Percentiles rank a stretch among this genome's conserved stretches.
Evolutionary conservation across 23 tunicate species (phyloP).

Genomic region (Trididemnum clinides): DNA sequence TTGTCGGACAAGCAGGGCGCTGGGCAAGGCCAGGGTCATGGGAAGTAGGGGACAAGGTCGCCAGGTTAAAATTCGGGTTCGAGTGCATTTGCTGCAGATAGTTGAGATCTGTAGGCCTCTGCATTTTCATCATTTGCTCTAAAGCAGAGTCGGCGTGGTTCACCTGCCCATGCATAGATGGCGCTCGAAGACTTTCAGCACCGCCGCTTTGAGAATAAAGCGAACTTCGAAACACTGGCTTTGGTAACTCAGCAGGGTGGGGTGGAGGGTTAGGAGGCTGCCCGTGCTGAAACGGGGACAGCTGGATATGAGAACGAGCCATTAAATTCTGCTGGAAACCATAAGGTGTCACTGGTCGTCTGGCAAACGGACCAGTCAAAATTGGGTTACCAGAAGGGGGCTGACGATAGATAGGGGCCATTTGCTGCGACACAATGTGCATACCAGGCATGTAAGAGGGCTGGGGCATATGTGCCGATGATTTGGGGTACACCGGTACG

Average conservation of each 20-base stretch:
- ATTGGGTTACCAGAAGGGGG: conserved; percentile 44
- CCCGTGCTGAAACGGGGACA: conserved; percentile 27
- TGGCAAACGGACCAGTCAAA: conserved; percentile 40
- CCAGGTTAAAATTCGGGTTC: conserved; percentile 8
- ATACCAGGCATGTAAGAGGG: conserved; percentile 10
- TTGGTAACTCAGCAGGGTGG: conserved; percentile 74
- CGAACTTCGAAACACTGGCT: conserved; percentile 58
- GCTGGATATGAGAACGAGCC: conserved; percentile 16
- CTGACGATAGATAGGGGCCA: conserved; percentile 60
- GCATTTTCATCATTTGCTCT: conserved; percentile 16
- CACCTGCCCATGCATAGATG: conserved; percentile 1
- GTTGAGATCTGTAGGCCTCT: conserved; percentile 50
- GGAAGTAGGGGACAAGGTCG: conserved; percentile 48
- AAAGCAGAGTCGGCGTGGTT: background rate
- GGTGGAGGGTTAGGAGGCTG: conserved; percentile 58
- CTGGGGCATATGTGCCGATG: conserved; percentile 1
- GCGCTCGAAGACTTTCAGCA: conserved; percentile 10
- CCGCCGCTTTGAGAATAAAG: conserved; percentile 11
- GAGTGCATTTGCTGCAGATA: conserved; percentile 20
- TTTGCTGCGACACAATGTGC: conserved; percentile 31
- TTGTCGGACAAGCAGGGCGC: conserved; percentile 41
- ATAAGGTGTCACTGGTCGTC: conserved; percentile 35
- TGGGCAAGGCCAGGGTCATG: conserved; percentile 39
- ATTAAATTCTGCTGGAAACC: conserved; percentile 31
- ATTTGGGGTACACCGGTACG: conserved; percentile 14